Percentiles rank a stretch among this genome's conserved stretches.
phyloP scores from a whole-genome alignment of 2,797 vertebrate species.

The Poecilia velifera region DNA sequence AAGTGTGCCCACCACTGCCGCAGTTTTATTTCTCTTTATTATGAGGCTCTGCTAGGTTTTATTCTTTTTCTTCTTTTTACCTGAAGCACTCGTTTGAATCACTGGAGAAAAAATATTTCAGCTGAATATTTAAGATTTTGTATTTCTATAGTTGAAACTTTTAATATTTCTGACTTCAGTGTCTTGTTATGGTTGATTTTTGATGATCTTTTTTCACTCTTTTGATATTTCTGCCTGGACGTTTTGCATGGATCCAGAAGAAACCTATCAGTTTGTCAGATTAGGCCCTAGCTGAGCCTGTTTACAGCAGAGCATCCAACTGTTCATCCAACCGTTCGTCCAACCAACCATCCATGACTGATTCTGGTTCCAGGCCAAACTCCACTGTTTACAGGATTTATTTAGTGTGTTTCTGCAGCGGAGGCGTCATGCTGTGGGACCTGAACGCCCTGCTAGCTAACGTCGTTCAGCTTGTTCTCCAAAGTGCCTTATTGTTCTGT shows the following conservation, averaged over 20 bases:
- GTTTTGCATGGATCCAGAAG: slow-evolving; percentile 26
- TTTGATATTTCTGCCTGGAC: slow-evolving; percentile 13
- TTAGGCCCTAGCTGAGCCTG: not conserved
- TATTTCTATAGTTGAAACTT: slow-evolving; percentile 41
- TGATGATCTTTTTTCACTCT: slow-evolving; percentile 7
- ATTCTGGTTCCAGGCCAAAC: slow-evolving; percentile 21
- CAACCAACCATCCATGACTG: not conserved
- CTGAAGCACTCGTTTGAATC: slow-evolving; percentile 3
- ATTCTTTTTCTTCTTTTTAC: not conserved
- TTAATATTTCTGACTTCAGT: slow-evolving; percentile 7
- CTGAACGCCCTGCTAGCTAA: slow-evolving; percentile 3
- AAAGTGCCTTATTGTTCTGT: slow-evolving; percentile 63
- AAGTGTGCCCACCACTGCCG: not conserved
- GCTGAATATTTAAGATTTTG: slow-evolving; percentile 24
- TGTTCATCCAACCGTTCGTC: too few relatives aligned
- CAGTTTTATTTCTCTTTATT: slow-evolving; percentile 16
- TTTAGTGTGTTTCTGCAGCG: slow-evolving; percentile 34
- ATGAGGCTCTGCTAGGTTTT: slow-evolving; percentile 17
- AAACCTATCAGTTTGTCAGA: not conserved
- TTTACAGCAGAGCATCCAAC: not conserved
- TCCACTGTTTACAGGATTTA: slow-evolving; percentile 61
- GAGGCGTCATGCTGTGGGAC: slow-evolving; percentile 18
- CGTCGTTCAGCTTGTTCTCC: slow-evolving; percentile 30
- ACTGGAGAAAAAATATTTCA: slow-evolving; percentile 3
- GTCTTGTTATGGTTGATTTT: not conserved